phyloP scores from a whole-genome alignment of 2,888 invertebrate species.

The Lasioglossum marginatum region DNA sequence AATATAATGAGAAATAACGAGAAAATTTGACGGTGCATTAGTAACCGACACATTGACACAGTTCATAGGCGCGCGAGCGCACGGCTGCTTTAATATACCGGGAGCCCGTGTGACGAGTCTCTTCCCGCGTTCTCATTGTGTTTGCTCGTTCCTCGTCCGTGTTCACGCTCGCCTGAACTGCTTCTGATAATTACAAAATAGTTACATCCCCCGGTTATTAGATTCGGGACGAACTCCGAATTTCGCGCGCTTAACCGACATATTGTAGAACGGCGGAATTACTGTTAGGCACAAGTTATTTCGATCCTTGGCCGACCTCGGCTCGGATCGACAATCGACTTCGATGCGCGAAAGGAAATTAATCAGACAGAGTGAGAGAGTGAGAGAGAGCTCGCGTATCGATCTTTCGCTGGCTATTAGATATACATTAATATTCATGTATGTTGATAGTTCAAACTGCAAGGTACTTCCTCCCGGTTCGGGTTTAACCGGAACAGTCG shows the following conservation, averaged over 20 bases:
- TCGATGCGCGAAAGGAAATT: constrained; percentile 41
- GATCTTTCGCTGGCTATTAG: constrained; percentile 46
- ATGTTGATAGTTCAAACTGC: constrained; percentile 69
- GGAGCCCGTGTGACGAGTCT: neutral
- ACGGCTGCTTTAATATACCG: neutral
- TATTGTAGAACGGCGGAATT: neutral
- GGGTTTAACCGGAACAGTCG: constrained; percentile 69
- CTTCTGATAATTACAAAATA: constrained; percentile 3
- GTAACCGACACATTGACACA: constrained; percentile 7
- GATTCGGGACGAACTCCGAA: neutral
- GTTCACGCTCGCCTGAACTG: neutral
- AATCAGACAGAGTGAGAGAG: constrained; percentile 12
- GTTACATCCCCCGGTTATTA: constrained; percentile 1
- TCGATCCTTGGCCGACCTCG: neutral
- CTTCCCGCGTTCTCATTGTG: neutral
- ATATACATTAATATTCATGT: constrained; percentile 69
- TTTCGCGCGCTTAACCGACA: neutral
- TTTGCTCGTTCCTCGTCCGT: neutral
- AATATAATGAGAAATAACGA: neutral
- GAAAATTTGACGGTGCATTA: constrained; percentile 3
- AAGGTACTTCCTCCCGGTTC: constrained; percentile 63
- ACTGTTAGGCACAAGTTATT: neutral
- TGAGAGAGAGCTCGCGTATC: constrained; percentile 3
- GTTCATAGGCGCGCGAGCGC: neutral
- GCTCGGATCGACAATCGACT: neutral